These are phyloP conservation scores for Typhlichthys subterraneus DNA, from an alignment of 2,797 vertebrate genomes.

Conservation along the genomic window DNA sequence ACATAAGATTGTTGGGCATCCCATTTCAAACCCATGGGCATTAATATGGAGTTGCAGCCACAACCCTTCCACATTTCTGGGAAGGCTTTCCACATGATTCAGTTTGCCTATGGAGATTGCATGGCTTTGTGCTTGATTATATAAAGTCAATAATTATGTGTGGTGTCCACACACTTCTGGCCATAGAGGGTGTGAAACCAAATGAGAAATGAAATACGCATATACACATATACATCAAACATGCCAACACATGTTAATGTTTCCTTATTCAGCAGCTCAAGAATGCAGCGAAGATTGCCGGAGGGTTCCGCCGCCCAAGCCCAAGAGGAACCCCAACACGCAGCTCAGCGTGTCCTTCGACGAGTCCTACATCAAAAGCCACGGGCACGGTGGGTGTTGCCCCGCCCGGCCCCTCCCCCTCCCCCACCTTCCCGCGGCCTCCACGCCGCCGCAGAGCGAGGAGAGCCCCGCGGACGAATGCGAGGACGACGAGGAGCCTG, in stretches of 20 bases:
- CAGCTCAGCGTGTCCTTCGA: constrained; percentile 97
- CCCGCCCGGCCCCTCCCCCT: constrained; percentile 62
- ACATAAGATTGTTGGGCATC: too few species aligned
- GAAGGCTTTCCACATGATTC: too few species aligned
- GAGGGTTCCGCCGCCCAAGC: constrained; percentile 97
- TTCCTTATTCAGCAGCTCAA: constrained; percentile 76
- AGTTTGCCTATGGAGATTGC: too few species aligned
- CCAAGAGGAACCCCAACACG: constrained; percentile 96
- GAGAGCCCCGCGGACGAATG: constrained; percentile 83
- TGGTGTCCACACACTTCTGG: neutral
- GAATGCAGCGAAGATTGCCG: constrained; percentile 96
- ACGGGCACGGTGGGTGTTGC: constrained; percentile 77
- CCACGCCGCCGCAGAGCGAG: constrained; percentile 84
- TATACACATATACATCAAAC: neutral
- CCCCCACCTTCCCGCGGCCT: constrained; percentile 76
- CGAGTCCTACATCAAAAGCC: constrained; percentile 90
- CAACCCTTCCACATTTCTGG: too few species aligned
- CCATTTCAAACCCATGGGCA: too few species aligned
- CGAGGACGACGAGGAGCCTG: constrained; percentile 91
- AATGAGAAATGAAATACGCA: neutral
- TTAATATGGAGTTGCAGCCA: too few species aligned
- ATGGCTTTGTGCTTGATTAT: too few species aligned
- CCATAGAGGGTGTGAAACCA: neutral
- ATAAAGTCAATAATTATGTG: neutral
- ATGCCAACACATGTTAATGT: neutral